Percentiles rank a stretch among this genome's conserved stretches.
Conservation (phyloP, 2,797 vertebrate genomes). For the Synanceia verrucosa region DNA sequence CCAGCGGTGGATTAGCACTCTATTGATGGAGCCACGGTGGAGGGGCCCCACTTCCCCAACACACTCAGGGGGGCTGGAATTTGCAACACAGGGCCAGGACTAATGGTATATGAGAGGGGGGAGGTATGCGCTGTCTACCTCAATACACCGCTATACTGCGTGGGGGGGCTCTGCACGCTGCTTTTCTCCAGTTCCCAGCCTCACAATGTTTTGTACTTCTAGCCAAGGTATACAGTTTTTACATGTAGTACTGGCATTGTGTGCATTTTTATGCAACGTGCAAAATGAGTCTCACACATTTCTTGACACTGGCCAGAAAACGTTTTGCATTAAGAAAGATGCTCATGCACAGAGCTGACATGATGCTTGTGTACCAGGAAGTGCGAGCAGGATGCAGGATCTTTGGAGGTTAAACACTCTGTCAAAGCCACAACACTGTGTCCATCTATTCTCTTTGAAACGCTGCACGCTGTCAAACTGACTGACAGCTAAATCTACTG, state of each 20-base stretch:
- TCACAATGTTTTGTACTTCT: conserved; percentile 21
- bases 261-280: neutral
- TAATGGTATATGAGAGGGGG: conserved; percentile 63
- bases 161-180: conserved; percentile 5
- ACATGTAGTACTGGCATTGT: neutral
- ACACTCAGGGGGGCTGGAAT: conserved; percentile 65
- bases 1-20: conserved; percentile 68
- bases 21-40: conserved; percentile 51
- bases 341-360: conserved; percentile 56
- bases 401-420: conserved; percentile 62
- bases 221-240: conserved; percentile 17
- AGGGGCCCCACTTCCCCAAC: conserved; percentile 58
- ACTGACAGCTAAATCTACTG: conserved; percentile 66
- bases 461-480: conserved; percentile 46
- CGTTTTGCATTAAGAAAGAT: conserved; percentile 27
- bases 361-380: conserved; percentile 55
- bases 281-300: conserved; percentile 9
- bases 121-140: conserved; percentile 57
- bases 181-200: conserved; percentile 20
- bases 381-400: conserved; percentile 47
- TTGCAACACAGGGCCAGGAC: conserved; percentile 57
- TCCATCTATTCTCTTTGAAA: conserved; percentile 54
- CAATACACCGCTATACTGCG: conserved; percentile 50
- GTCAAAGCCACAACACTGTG: conserved; percentile 49
- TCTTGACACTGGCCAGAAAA: conserved; percentile 42